Evolutionary conservation across 2,888 invertebrate species (phyloP).

Genomic region (Myopa tessellatipennis): DNA sequence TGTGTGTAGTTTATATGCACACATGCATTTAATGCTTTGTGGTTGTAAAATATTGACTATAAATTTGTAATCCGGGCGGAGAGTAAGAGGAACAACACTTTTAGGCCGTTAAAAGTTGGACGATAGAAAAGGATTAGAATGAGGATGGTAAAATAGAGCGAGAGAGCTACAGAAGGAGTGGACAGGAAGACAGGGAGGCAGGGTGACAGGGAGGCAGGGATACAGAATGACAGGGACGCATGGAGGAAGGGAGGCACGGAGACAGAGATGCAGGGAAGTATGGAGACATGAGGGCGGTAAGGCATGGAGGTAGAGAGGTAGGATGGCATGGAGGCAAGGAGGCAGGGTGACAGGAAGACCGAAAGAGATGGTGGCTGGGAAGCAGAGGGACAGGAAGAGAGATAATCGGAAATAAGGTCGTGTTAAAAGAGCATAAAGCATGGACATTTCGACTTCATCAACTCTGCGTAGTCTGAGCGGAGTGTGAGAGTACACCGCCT

Average conservation of each 20-base stretch:
- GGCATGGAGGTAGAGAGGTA: background rate
- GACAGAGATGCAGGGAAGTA: background rate
- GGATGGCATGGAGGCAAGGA: background rate
- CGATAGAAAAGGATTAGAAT: background rate
- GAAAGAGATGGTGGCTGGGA: too few relatives aligned
- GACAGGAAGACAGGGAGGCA: too few relatives aligned
- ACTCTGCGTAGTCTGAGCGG: too few relatives aligned
- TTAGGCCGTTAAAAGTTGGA: background rate
- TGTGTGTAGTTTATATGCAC: background rate
- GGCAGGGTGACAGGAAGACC: background rate
- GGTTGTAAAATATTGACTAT: slow-evolving; percentile 16
- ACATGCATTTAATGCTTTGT: background rate
- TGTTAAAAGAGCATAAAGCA: too few relatives aligned
- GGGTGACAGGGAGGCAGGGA: too few relatives aligned
- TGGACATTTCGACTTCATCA: too few relatives aligned
- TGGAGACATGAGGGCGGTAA: background rate
- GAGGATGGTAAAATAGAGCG: background rate
- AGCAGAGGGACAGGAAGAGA: too few relatives aligned
- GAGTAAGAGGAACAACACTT: background rate
- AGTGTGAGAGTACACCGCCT: background rate
- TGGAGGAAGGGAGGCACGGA: too few relatives aligned
- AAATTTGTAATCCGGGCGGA: background rate
- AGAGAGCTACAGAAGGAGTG: background rate
- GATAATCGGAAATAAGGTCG: too few relatives aligned
- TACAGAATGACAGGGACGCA: too few relatives aligned